A percentile compares a stretch with the other conserved stretches of the same genome.
These are phyloP conservation scores for Sminthurinus aureus DNA, from an alignment of 2,888 invertebrate species.

Conservation along the genomic window DNA sequence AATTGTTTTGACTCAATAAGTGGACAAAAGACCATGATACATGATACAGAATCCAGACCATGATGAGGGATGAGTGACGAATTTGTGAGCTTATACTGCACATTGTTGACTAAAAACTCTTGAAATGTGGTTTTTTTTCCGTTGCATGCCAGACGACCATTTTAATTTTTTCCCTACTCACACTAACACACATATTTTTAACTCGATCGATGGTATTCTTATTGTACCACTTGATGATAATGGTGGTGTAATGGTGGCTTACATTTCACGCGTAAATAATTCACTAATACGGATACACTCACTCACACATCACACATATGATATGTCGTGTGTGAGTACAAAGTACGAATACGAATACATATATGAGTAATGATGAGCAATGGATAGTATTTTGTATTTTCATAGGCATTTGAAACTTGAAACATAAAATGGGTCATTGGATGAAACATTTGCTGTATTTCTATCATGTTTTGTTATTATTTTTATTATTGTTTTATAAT, in stretches of 20 bases:
- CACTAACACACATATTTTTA: constrained; percentile 35
- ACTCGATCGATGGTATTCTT: constrained; percentile 11
- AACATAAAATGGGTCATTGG: background rate
- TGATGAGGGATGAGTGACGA: background rate
- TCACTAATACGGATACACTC: background rate
- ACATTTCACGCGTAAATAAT: constrained; percentile 36
- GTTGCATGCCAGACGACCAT: background rate
- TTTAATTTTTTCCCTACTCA: background rate
- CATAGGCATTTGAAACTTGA: background rate
- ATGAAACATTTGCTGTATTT: too few relatives aligned
- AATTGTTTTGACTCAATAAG: background rate
- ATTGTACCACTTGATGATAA: too few relatives aligned
- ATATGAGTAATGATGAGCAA: background rate
- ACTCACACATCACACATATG: background rate
- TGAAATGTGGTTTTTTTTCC: background rate
- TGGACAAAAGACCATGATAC: background rate
- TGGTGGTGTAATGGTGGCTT: constrained; percentile 15
- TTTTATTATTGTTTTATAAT: too few relatives aligned
- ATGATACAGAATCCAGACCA: background rate
- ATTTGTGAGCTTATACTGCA: background rate
- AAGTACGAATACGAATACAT: background rate
- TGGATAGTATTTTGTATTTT: background rate
- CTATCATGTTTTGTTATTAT: too few relatives aligned
- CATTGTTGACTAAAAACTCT: background rate
- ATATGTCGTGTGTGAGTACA: constrained; percentile 15